phyloP scores from a whole-genome alignment of 2,888 invertebrate genomes.

The Drosophila vallismaia region DNA sequence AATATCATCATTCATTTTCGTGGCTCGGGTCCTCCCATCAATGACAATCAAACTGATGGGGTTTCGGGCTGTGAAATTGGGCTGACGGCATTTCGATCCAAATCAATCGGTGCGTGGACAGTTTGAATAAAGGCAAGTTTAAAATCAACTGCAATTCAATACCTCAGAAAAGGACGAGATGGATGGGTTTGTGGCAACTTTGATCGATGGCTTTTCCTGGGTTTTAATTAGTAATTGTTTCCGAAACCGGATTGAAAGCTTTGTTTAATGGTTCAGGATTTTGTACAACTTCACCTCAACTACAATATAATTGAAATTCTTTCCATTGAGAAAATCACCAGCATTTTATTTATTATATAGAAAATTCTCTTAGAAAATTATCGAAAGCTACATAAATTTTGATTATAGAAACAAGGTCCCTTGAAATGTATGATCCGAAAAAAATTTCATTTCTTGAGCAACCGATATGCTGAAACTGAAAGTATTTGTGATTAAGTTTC shows the following conservation, averaged over 20 bases:
- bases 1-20: slow-evolving; percentile 34
- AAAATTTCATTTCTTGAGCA: background rate
- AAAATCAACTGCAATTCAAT: slow-evolving; percentile 28
- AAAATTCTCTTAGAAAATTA: background rate
- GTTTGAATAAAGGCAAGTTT: slow-evolving; percentile 16
- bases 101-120: slow-evolving; percentile 29
- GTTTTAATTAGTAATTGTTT: slow-evolving; percentile 5
- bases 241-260: no score
- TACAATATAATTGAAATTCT: no score
- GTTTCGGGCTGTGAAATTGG: slow-evolving; percentile 20
- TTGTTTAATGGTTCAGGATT: background rate
- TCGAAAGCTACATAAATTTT: background rate
- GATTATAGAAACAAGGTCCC: no score
- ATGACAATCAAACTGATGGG: slow-evolving; percentile 38
- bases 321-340: no score
- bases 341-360: no score
- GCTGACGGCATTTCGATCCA: slow-evolving; percentile 26
- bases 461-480: background rate
- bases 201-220: slow-evolving; percentile 19
- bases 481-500: background rate
- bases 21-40: slow-evolving; percentile 17
- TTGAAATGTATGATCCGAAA: background rate
- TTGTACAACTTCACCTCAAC: no score
- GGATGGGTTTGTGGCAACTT: slow-evolving; percentile 6
- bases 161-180: slow-evolving; percentile 1